Conservation (phyloP, 2,113 vertebrate genomes). For the Bos indicus region DNA sequence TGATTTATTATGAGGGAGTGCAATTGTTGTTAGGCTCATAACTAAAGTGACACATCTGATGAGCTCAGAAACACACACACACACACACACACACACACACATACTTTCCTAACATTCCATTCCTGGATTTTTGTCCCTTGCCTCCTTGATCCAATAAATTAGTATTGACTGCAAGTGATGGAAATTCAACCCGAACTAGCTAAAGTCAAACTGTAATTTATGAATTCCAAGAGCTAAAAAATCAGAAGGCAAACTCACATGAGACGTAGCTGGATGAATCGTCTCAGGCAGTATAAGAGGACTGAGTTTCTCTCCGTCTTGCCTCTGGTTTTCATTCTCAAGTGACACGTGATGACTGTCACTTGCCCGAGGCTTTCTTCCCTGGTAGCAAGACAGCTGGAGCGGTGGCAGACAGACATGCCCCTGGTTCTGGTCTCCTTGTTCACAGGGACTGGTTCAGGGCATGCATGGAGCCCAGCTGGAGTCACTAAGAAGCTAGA, state of each 20-base stretch:
- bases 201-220: background rate
- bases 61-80: background rate
- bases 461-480: accelerated
- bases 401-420: background rate
- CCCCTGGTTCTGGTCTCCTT: background rate
- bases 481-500: background rate
- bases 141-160: background rate
- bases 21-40: background rate
- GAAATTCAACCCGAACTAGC: background rate
- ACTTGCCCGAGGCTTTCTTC: background rate
- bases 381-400: background rate
- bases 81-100: background rate
- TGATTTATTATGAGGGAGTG: background rate
- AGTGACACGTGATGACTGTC: background rate
- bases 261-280: background rate
- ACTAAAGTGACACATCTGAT: background rate
- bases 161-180: background rate
- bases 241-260: background rate
- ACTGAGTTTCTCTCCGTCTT: background rate
- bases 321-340: background rate
- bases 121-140: background rate
- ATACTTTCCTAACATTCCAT: background rate
- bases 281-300: background rate
- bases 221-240: background rate
- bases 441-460: background rate